Conservation (phyloP, 2,888 invertebrate genomes). For the Allacma fusca region DNA sequence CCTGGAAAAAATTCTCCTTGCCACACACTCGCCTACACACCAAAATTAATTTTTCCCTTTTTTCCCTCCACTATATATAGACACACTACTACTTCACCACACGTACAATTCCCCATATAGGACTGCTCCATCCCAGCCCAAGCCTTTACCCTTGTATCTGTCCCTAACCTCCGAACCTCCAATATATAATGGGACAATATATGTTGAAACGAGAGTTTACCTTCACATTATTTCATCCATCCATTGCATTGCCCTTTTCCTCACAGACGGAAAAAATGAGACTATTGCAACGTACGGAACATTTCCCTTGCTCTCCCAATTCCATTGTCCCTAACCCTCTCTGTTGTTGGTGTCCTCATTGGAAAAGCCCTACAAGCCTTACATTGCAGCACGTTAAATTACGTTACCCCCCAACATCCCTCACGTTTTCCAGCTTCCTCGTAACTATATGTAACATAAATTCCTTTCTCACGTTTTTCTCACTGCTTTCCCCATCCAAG, state of each 20-base stretch:
- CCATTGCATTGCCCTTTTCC: constrained; percentile 22
- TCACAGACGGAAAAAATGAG: not conserved
- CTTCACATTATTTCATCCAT: constrained; percentile 40
- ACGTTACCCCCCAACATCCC: constrained; percentile 24
- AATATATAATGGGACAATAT: constrained; percentile 20
- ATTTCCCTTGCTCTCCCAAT: constrained; percentile 27
- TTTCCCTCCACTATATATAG: too few species aligned
- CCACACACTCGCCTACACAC: constrained; percentile 43
- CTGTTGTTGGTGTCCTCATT: not conserved
- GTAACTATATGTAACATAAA: too few species aligned
- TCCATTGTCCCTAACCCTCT: constrained; percentile 46
- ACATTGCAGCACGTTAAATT: constrained; percentile 36
- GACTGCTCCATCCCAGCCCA: not conserved
- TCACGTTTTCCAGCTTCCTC: not conserved
- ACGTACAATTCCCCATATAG: too few species aligned
- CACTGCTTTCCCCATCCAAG: too few species aligned
- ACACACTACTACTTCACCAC: too few species aligned
- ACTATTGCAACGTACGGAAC: not conserved
- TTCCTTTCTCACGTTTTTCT: too few species aligned
- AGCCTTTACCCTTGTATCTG: not conserved
- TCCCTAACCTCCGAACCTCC: not conserved
- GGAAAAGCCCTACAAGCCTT: constrained; percentile 5
- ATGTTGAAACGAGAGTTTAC: constrained; percentile 25
- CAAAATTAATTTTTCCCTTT: constrained; percentile 49
- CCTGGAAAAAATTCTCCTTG: constrained; percentile 33